These are phyloP conservation scores for Julus scandinavius DNA, from an alignment of 2,888 invertebrate species.

Conservation along the genomic window DNA sequence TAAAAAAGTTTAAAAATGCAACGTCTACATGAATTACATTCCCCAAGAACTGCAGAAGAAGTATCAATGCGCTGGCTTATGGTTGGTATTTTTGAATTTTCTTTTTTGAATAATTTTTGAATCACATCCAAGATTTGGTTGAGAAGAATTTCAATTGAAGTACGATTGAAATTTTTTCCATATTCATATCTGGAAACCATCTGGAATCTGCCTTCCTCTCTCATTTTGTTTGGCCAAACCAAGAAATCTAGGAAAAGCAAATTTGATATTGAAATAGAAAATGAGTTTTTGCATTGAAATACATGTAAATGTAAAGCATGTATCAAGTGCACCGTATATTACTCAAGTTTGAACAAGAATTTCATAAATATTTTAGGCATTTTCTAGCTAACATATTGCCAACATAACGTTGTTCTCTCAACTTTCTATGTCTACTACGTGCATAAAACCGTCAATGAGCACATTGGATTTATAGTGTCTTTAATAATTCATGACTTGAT, in stretches of 20 bases:
- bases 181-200: neutral
- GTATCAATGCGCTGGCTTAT: neutral
- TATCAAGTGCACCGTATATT: neutral
- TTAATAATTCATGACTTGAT: constrained; percentile 42
- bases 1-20: neutral
- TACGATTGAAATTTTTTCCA: neutral
- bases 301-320: neutral
- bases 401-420: neutral
- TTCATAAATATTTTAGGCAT: neutral
- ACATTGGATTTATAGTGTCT: neutral
- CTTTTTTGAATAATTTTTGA: neutral
- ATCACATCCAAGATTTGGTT: neutral
- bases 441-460: constrained; percentile 10
- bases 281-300: neutral
- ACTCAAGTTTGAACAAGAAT: neutral
- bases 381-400: neutral
- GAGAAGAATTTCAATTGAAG: constrained; percentile 7
- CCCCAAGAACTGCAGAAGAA: neutral
- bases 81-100: neutral
- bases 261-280: neutral
- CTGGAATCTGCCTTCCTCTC: neutral
- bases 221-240: neutral
- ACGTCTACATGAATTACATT: neutral
- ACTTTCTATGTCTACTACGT: neutral
- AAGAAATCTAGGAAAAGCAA: neutral